Percentiles rank a stretch among this genome's conserved stretches.
These are phyloP conservation scores for Pandion haliaetus DNA, from an alignment of 2,113 vertebrate genomes.

Conservation along the genomic window DNA sequence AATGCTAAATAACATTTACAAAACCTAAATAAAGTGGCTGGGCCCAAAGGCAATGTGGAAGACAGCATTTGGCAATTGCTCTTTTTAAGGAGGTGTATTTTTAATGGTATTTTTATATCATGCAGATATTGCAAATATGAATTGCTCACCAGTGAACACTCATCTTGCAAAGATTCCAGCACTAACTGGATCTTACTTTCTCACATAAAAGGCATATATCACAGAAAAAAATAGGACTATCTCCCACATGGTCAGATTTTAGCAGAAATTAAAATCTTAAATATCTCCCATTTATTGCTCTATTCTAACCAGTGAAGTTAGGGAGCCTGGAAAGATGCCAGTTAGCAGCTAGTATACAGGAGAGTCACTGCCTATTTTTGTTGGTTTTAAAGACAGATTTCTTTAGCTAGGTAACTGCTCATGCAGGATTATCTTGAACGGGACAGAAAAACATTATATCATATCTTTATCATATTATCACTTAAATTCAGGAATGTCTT, in stretches of 20 bases:
- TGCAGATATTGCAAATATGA: constrained; percentile 41
- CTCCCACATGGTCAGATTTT: background rate
- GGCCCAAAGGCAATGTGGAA: background rate
- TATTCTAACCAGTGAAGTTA: background rate
- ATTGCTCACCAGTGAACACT: constrained; percentile 39
- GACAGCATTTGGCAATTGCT: constrained; percentile 18
- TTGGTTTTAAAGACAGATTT: background rate
- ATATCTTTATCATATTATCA: background rate
- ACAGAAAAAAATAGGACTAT: constrained; percentile 3
- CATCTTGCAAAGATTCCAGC: background rate
- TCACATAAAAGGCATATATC: background rate
- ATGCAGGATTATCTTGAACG: background rate
- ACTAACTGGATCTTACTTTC: background rate
- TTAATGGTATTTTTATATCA: constrained; percentile 42
- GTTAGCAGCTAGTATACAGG: background rate
- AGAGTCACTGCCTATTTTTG: background rate
- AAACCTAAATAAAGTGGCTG: background rate
- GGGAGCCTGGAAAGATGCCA: background rate
- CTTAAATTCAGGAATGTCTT: background rate
- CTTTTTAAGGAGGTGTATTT: constrained; percentile 32
- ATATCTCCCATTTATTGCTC: constrained; percentile 10
- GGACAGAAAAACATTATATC: background rate
- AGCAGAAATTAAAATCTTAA: constrained; percentile 52
- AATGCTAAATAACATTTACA: background rate
- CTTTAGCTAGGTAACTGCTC: background rate